Percentiles rank a stretch among this genome's conserved stretches.
Evolutionary conservation across 2,113 vertebrate genomes (phyloP).

Genomic region (Coreoperca whiteheadi): DNA sequence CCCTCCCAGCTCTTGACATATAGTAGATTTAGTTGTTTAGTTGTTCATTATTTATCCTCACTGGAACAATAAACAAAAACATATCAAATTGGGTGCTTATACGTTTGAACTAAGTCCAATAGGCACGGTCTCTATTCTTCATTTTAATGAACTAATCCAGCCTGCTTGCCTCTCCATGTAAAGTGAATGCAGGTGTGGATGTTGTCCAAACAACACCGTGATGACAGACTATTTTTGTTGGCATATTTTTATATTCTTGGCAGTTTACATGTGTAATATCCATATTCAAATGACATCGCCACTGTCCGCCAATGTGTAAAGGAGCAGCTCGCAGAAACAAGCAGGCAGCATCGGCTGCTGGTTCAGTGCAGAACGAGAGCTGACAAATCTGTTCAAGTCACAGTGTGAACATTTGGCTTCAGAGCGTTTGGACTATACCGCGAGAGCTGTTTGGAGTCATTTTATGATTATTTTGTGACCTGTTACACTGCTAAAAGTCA

Average conservation of each 20-base stretch:
- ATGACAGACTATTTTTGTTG: slow-evolving; percentile 18
- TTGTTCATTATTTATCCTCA: slow-evolving; percentile 34
- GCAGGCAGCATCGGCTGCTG: not conserved
- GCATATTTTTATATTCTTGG: slow-evolving; percentile 25
- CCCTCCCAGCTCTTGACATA: slow-evolving; percentile 20
- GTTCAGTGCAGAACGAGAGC: not conserved
- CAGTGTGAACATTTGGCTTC: not conserved
- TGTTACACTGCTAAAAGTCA: not conserved
- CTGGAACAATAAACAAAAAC: slow-evolving; percentile 39
- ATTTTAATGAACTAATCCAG: slow-evolving; percentile 45
- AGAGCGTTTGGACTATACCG: no score
- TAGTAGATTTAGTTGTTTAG: slow-evolving; percentile 27
- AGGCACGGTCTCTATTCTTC: slow-evolving; percentile 13
- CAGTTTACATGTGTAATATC: slow-evolving; percentile 26
- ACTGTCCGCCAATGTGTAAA: slow-evolving; percentile 23
- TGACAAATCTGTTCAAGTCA: slow-evolving; percentile 1
- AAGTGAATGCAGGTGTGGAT: slow-evolving; percentile 53
- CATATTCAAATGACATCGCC: slow-evolving; percentile 32
- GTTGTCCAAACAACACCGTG: slow-evolving; percentile 18
- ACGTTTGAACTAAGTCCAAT: slow-evolving; percentile 37
- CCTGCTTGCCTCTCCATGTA: slow-evolving; percentile 9
- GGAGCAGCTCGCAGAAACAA: slow-evolving; percentile 2
- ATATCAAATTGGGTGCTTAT: slow-evolving; percentile 19
- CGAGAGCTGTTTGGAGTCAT: not conserved
- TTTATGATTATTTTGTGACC: not conserved